phyloP scores from a whole-genome alignment of 1,140 invertebrate genomes.

The Apocrypta bakeri region DNA sequence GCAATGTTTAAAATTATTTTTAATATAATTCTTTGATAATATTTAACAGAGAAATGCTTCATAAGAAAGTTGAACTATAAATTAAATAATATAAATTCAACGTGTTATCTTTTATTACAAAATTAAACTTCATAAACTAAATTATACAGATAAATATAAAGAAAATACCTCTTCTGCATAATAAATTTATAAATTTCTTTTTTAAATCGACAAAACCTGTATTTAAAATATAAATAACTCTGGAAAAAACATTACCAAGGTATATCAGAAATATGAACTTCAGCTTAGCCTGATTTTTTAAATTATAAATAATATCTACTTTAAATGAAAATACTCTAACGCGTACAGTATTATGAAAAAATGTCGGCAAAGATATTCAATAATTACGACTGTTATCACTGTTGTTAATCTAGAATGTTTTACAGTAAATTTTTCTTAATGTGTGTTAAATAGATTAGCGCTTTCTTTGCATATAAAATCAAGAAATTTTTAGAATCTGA shows the following conservation, averaged over 20 bases:
- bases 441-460: neutral
- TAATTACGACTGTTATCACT: neutral
- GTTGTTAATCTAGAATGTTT: neutral
- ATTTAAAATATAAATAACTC: no score
- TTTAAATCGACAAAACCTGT: neutral
- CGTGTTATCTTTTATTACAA: conserved; percentile 18
- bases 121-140: no score
- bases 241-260: neutral
- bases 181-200: neutral
- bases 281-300: neutral
- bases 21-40: neutral
- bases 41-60: no score
- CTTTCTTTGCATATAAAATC: neutral
- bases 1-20: neutral
- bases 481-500: no score
- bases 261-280: neutral
- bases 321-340: neutral
- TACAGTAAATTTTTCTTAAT: neutral
- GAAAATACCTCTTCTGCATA: no score
- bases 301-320: neutral
- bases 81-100: neutral
- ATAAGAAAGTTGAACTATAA: neutral
- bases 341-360: neutral
- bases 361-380: neutral
- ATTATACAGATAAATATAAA: no score